Base-by-base conservation (phyloP, 1,140 invertebrate genomes). In the Gryon sp. region DNA sequence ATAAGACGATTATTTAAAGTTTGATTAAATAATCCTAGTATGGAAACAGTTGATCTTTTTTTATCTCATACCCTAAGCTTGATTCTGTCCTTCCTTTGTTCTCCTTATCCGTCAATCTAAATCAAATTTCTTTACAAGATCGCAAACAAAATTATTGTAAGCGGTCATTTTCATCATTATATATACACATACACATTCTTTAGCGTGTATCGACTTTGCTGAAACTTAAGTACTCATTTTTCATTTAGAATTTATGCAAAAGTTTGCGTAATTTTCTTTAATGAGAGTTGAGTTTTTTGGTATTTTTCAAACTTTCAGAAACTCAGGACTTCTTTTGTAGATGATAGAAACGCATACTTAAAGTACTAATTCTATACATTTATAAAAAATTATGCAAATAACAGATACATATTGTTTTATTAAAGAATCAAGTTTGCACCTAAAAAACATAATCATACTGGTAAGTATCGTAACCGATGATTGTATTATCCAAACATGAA, bases 21-120 rank as follows among this genome's bases (percentile, higher is more conserved):
- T 76, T 80, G 80, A 88, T 87, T 87, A 87, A 87, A 88, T 88
- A 87, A 84, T 87, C 82, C 83, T 79, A 83, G 77, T 84, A 86
- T 84, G 79, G 72, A 82, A 57, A 15, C 4, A 52, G 24, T 34
- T 43, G 5, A 30, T 7, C 22, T 41, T 38, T 20, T 46, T 41
- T 19, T 19, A 38, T 36, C 1, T 11, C 5, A 34, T 12, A 34
- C 5, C 32, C 9, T 12, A 2, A 32, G 2, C 28, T 9, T 9
- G 4, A 32, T 2, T 32, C 4, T 7, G 2, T 28, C 26, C 15
- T 8, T 15, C 16, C 11, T 65, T 65, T 34, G 24, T 57, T 43
- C 30, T 34, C 36, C 20, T 8, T 19, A n/a, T n/a, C n/a, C n/a
- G n/a, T n/a, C n/a, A n/a, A n/a, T n/a, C 41, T 34, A 46, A 57